Evolutionary conservation across 2,113 vertebrate species (phyloP).

Genomic region (Myiagra hebetior): DNA sequence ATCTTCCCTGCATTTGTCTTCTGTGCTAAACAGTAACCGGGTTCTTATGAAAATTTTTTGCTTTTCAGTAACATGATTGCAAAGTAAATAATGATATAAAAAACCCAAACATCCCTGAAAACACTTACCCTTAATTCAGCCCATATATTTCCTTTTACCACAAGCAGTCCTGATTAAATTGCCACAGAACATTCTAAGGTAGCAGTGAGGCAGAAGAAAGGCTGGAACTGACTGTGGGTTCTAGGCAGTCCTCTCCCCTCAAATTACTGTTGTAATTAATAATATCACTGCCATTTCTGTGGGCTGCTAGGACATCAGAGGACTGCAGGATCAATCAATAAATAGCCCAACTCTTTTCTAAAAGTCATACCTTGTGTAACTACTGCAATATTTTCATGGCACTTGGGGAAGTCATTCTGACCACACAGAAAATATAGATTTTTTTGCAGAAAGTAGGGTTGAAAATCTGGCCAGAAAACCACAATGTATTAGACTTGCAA

Average conservation of each 20-base stretch:
- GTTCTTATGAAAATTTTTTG: not conserved
- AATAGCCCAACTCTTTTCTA: fast-evolving
- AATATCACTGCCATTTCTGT: not conserved
- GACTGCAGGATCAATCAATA: not conserved
- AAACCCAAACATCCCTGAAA: not conserved
- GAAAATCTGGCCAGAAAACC: not conserved
- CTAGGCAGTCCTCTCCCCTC: not conserved
- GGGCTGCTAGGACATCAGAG: not conserved
- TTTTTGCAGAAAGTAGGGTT: not conserved
- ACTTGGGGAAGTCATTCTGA: not conserved
- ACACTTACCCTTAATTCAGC: not conserved
- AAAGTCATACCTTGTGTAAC: not conserved
- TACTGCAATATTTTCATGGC: not conserved
- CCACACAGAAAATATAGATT: not conserved
- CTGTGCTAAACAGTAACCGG: not conserved
- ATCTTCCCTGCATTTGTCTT: not conserved
- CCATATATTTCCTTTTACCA: not conserved
- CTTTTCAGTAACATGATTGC: not conserved
- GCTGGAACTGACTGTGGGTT: not conserved
- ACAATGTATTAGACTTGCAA: not conserved
- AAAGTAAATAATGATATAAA: not conserved
- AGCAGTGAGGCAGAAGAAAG: not conserved
- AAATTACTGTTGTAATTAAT: not conserved
- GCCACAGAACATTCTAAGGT: not conserved
- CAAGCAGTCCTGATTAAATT: not conserved